Conservation (phyloP, 92 coral and sea anemone species). For the Ricordea florida region DNA sequence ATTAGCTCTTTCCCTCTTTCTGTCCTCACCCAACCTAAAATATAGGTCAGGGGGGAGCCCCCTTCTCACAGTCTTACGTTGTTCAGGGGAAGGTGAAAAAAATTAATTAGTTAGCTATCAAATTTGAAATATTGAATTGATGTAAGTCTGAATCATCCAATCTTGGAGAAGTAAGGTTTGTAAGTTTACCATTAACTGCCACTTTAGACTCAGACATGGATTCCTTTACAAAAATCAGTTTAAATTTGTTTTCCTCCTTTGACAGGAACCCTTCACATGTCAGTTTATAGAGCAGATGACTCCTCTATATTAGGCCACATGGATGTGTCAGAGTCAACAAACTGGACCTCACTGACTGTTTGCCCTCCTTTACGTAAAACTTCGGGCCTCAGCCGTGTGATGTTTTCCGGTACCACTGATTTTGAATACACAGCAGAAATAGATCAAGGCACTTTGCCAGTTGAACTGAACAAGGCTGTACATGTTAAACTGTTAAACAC, state of each 20-base stretch:
- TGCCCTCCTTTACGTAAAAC: constrained; percentile 21
- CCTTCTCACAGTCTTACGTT: no score
- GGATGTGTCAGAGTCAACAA: background rate
- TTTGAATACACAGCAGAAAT: constrained; percentile 6
- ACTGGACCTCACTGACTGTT: background rate
- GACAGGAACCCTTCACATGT: constrained; percentile 22
- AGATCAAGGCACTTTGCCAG: background rate
- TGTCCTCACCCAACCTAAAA: no score
- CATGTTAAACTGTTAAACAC: background rate
- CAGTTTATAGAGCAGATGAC: constrained; percentile 14
- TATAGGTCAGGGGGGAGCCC: no score
- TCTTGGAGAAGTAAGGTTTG: no score
- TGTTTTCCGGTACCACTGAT: constrained; percentile 10
- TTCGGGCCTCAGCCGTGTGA: background rate
- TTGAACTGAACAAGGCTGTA: background rate
- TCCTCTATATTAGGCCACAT: constrained; percentile 8
- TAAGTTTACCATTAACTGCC: no score
- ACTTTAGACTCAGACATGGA: no score
- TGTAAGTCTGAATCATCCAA: no score
- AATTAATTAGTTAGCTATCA: no score
- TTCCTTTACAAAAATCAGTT: no score
- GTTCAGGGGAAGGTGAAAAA: no score
- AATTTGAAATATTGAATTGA: no score
- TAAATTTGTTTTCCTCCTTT: background rate
- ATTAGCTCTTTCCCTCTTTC: no score